Conservation (phyloP, 2,797 vertebrate genomes). For the Hypotaenidia okinawae region DNA sequence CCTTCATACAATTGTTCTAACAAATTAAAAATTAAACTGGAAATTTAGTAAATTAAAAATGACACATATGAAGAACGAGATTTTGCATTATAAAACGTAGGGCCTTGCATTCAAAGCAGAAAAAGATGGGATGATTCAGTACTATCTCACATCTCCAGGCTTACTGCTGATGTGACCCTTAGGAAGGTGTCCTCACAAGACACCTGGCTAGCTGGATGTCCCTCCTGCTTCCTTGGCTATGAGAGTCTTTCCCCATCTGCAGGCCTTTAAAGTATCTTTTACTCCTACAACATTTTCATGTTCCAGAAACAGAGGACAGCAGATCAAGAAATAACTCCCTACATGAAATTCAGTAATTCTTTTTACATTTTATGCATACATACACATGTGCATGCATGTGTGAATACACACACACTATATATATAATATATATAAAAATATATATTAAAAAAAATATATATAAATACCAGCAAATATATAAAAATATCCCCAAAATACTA, state of each 20-base stretch:
- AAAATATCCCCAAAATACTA: neutral
- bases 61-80: neutral
- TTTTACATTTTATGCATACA: neutral
- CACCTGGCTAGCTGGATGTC: neutral
- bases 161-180: neutral
- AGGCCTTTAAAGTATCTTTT: neutral
- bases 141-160: neutral
- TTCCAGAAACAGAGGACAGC: neutral
- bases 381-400: accelerated
- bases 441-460: no score
- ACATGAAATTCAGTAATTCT: neutral
- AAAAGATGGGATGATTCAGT: neutral
- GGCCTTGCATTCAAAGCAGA: neutral
- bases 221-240: neutral
- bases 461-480: neutral
- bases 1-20: neutral
- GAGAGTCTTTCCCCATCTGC: neutral
- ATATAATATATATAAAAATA: no score
- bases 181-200: neutral
- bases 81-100: neutral
- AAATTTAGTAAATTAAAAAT: neutral
- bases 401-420: neutral
- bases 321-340: neutral
- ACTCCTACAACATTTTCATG: neutral
- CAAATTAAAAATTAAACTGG: neutral